Percentiles rank a stretch among this genome's conserved stretches.
Conservation (phyloP, 1,140 invertebrate species). For the Riptortus pedestris region DNA sequence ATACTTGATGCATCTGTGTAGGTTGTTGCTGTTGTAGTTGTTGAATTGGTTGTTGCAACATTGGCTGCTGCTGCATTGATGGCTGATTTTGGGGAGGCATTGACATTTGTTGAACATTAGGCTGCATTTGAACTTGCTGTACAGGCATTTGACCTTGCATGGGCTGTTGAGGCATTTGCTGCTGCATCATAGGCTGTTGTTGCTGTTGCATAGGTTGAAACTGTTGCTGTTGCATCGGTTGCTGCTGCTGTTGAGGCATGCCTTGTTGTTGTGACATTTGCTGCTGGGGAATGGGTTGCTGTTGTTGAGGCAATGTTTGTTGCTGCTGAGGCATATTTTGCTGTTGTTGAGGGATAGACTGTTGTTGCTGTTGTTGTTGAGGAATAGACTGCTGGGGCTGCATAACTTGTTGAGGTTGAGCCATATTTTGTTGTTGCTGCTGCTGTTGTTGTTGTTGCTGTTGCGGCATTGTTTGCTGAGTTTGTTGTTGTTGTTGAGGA, state of each 20-base stretch:
- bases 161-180: slow-evolving; percentile 36
- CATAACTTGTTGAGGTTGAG: slow-evolving; percentile 29
- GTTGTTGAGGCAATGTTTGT: slow-evolving; percentile 23
- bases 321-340: slow-evolving; percentile 27
- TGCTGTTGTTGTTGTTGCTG: slow-evolving; percentile 29
- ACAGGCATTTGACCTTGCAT: slow-evolving; percentile 17
- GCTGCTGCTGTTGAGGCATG: slow-evolving; percentile 25
- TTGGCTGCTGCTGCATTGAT: slow-evolving; percentile 34
- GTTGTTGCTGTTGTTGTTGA: slow-evolving; percentile 28
- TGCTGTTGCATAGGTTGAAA: slow-evolving; percentile 26
- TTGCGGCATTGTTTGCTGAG: slow-evolving; percentile 37
- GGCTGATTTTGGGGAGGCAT: slow-evolving; percentile 27
- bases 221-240: slow-evolving; percentile 23
- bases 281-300: slow-evolving; percentile 21
- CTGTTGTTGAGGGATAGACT: slow-evolving; percentile 24
- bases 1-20: slow-evolving; percentile 23
- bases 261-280: slow-evolving; percentile 28
- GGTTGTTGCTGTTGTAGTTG: slow-evolving; percentile 26
- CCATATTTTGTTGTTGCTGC: slow-evolving; percentile 20
- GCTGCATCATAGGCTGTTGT: slow-evolving; percentile 25
- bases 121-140: slow-evolving; percentile 25
- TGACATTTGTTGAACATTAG: slow-evolving; percentile 24
- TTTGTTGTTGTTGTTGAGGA: slow-evolving; percentile 30
- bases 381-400: slow-evolving; percentile 24
- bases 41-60: slow-evolving; percentile 37